A percentile compares a stretch with the other conserved stretches of the same genome.
phyloP scores from a whole-genome alignment of 2,113 vertebrate species.

The Rhea americana region DNA sequence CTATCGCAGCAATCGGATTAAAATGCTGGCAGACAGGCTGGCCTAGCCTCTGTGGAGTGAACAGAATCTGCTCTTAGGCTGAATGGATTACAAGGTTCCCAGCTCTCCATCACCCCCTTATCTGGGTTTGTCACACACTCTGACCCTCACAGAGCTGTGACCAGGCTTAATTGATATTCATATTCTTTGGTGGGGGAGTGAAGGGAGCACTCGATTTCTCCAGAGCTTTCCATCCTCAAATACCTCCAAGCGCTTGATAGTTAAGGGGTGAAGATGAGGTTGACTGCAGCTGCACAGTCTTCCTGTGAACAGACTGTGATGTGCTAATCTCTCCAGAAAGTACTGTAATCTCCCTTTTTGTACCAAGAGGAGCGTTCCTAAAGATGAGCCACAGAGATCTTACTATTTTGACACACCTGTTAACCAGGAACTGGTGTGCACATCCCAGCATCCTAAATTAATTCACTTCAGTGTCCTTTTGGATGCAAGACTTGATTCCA shows the following conservation, averaged over 20 bases:
- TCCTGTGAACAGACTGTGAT: neutral
- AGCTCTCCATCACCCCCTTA: neutral
- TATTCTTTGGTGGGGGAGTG: neutral
- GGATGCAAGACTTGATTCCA: neutral
- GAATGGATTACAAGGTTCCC: neutral
- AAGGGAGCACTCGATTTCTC: neutral
- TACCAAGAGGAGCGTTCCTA: neutral
- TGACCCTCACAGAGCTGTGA: neutral
- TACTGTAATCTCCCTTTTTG: neutral
- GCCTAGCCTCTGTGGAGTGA: neutral
- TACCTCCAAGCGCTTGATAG: neutral
- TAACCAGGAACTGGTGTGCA: neutral
- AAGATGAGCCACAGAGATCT: accelerated
- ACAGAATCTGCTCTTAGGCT: neutral
- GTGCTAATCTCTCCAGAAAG: neutral
- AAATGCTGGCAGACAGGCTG: neutral
- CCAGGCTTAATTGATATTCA: neutral
- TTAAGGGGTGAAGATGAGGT: too few relatives aligned
- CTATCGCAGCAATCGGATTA: neutral
- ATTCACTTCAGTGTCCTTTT: neutral
- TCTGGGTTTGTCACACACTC: too few relatives aligned
- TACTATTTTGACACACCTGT: neutral
- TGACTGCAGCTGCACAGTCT: neutral
- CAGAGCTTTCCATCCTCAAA: neutral
- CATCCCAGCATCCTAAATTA: accelerated